Evolutionary conservation across 1,140 invertebrate species (phyloP), one percentile per base, ranked within the genome.

Genomic region (Drosophila teissieri): DNA sequence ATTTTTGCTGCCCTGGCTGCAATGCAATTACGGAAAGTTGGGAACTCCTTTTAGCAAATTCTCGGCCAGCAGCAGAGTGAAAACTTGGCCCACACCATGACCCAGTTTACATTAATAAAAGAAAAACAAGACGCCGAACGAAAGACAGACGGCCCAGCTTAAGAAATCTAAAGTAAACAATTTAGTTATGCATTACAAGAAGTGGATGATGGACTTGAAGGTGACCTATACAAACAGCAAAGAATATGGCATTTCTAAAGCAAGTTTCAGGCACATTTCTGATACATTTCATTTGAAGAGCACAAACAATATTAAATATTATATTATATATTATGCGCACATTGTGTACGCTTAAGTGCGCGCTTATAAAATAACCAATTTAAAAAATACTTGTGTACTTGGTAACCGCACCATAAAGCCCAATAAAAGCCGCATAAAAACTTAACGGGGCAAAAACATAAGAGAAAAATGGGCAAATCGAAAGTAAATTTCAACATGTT

Each of bases 1-100:
- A 63, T 74, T 74, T 64, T 42, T 63, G 19, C 54, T 46, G 73
- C 22, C 27, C 57, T 57, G 34, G 44, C 39, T 44, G 69, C 56
- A 78, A 79, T 63, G 46, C 80, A 83, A 82, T 82, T 82, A 84
- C 82, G 27, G 46, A 39, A 63, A 77, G 58, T 74, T 81, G 63
- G 34, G 36, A 53, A 48, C 54, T 46, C 57, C 55, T 65, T 70
- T 75, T 31, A 31, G 39, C 14, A 55, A 53, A 65, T 58, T 57
- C 51, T 37, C 31, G n/a, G 62, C 19, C 44, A 22, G 31, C 44
- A 22, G 31, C 19, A 56, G 45, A 51, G 37, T 42, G 52, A 69
- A 54, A 42, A 75, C 70, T 74, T 70, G 52, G 67, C 60, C 80
- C 60, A 44, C 78, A 73, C 61, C 78, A 53, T 86, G 83, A 82